Evolutionary conservation across 2,797 vertebrate genomes (phyloP), one percentile per base, ranked within the genome.

Genomic region (Melanotaenia trifasciata): DNA sequence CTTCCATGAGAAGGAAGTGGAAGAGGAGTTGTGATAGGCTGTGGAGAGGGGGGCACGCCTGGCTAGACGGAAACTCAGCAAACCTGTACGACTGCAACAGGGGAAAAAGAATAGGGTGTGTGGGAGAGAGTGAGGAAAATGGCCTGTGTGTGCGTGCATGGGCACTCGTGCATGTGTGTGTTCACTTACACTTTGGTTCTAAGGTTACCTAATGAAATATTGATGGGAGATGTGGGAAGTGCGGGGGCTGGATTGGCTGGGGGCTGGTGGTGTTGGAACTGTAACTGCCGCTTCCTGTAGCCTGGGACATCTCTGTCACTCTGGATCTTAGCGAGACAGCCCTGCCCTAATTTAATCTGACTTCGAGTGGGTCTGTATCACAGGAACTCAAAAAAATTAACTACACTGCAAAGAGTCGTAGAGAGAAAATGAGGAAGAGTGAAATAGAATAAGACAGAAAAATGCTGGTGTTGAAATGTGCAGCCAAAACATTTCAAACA

Each of bases 281-380:
- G 90, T 93, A 95, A 95, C 90, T 92, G 92, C 89, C 93, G 91
- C 93, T 93, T 95, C 91, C 90, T 94, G 94, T 91, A 95, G 89
- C 95, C 92, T 81, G 94, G 96, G 95, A 96, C 92, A 89, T 93
- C 67, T 89, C 91, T 96, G 95, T 95, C 96, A 96, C 92, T 85
- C 84, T 84, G 79, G 92, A 90, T 94, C 89, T 94, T 88, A 58
- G 79, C 84, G 84, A 96, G 94, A 95, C 87, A 93, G 84, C 93
- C 94, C 91, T 96, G 95, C 90, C 94, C 96, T 97, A 96, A 98
- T 99, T 97, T 96, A 94, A 95, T 96, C 88, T 95, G 96, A 98
- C 96, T 97, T 90, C 85, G 93, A 96, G 96, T 94, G 92, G 95
- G 95, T 93, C 92, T 83, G 93, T 94, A 96, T 96, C 94, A 96